A percentile compares a stretch with the other conserved stretches of the same genome.
phyloP scores from a whole-genome alignment of 2,888 invertebrate species.

The Dasysyrphus albostriatus region DNA sequence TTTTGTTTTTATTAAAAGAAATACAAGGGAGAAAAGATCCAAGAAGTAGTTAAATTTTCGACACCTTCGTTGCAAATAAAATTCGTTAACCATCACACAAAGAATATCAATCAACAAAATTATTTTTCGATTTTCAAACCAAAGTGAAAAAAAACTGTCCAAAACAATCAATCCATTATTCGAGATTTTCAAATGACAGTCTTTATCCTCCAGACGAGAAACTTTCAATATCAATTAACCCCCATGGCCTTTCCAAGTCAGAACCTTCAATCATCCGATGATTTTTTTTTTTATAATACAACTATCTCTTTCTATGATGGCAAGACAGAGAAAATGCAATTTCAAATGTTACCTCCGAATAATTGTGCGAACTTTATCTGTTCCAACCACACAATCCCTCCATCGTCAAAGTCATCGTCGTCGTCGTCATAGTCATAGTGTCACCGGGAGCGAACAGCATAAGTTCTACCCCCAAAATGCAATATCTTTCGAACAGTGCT shows the following conservation, averaged over 20 bases:
- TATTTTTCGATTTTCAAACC: slow-evolving; percentile 5
- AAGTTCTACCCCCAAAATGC: slow-evolving; percentile 49
- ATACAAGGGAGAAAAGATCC: too few relatives aligned
- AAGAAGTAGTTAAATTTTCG: too few relatives aligned
- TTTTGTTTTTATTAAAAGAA: too few relatives aligned
- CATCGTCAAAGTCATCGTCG: background rate
- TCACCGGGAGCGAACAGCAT: slow-evolving; percentile 5
- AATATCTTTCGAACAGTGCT: slow-evolving; percentile 67
- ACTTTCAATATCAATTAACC: slow-evolving; percentile 37
- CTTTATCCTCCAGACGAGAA: background rate
- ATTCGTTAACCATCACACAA: background rate
- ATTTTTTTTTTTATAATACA: slow-evolving; percentile 5
- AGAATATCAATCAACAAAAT: slow-evolving; percentile 53
- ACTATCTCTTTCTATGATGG: background rate
- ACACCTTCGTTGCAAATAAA: background rate
- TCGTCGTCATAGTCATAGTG: background rate
- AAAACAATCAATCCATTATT: slow-evolving; percentile 15
- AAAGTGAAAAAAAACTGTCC: background rate
- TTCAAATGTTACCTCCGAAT: slow-evolving; percentile 46
- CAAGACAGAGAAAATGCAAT: slow-evolving; percentile 30
- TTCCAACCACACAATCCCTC: slow-evolving; percentile 7
- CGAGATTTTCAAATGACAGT: slow-evolving; percentile 13
- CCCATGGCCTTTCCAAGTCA: slow-evolving; percentile 10
- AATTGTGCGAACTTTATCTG: slow-evolving; percentile 25
- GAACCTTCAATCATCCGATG: slow-evolving; percentile 21